A percentile compares a stretch with the other conserved stretches of the same genome.
Evolutionary conservation across 2,888 invertebrate species (phyloP).

Genomic region (Dicyrtoma fusca): DNA sequence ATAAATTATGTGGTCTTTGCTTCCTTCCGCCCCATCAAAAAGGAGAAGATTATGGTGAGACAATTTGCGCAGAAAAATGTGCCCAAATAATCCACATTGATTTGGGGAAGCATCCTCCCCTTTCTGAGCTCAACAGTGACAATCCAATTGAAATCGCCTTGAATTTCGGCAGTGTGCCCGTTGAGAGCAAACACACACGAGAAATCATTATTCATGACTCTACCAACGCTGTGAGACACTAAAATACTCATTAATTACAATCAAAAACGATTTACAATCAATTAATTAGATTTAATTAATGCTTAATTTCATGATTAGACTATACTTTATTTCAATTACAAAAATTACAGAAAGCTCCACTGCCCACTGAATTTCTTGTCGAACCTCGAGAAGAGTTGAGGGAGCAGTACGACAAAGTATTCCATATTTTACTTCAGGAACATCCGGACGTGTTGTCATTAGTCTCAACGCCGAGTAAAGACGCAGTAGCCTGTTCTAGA

Average conservation of each 20-base stretch:
- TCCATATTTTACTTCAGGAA: constrained; percentile 38
- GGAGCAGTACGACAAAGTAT: constrained; percentile 39
- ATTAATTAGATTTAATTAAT: too few species aligned
- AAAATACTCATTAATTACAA: too few species aligned
- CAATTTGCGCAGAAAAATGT: constrained; percentile 17
- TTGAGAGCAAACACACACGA: constrained; percentile 38
- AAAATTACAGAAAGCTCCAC: constrained; percentile 10
- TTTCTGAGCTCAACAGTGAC: neutral
- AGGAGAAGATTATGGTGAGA: constrained; percentile 12
- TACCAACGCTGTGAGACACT: constrained; percentile 20
- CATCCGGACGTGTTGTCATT: constrained; percentile 19
- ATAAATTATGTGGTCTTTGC: constrained; percentile 31
- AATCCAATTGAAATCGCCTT: constrained; percentile 38
- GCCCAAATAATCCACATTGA: neutral
- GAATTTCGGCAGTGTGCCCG: constrained; percentile 46
- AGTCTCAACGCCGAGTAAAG: too few species aligned
- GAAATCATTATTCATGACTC: constrained; percentile 42
- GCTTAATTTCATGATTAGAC: too few species aligned
- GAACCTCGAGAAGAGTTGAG: constrained; percentile 29
- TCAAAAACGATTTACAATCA: too few species aligned
- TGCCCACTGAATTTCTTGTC: neutral
- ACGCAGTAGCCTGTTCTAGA: too few species aligned
- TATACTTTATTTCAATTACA: too few species aligned
- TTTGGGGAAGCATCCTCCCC: constrained; percentile 9
- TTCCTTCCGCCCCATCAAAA: constrained; percentile 27